Base-by-base conservation (phyloP, 2,888 invertebrate species). In the Myathropa florea region DNA sequence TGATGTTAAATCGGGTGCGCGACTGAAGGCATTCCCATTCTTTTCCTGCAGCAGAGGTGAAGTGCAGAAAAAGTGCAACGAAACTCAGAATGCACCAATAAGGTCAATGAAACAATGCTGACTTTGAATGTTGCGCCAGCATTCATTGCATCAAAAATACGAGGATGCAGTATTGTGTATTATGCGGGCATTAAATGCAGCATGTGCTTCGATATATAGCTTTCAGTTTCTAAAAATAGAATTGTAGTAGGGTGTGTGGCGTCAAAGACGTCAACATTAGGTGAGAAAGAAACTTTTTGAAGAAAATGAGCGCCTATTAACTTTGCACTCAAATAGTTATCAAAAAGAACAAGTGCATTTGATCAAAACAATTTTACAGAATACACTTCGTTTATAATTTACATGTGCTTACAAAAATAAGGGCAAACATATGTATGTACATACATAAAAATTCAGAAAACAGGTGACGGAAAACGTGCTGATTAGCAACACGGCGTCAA, bases 51-150 rank as follows among this genome's bases (percentile, higher is more conserved):
- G 26, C 14, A 46, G 7, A 23, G 63, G 10, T 12, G 71, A 9
- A 4, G 57, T 3, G 10, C 12, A 36, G 4, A 53, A 4, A 72
- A 21, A 60, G 30, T 33, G 12, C 3, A 39, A 39, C n/a, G 39
- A 39, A 14, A 39, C 39, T 71, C 65, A 36, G 39, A 75, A 67
- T 67, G 61, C 68, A 73, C 71, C 84, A 88, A 82, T 78, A 83
- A 87, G 88, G 83, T 88, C 88, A 88, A 88, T 88, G 88, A 88
- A 86, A 88, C 88, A 83, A 77, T 63, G 88, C 88, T 88, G 88
- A 88, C 88, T 88, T 88, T 89, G 89, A 88, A 85, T 83, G 75
- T 71, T 81, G 80, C 83, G 63, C 72, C 72, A 79, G n/a, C 60
- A 68, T 23, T 18, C 24, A 77, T 68, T 77, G 60, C 68, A 77